phyloP scores from a whole-genome alignment of 2,888 invertebrate species.

The Gymnosoma rotundatum region DNA sequence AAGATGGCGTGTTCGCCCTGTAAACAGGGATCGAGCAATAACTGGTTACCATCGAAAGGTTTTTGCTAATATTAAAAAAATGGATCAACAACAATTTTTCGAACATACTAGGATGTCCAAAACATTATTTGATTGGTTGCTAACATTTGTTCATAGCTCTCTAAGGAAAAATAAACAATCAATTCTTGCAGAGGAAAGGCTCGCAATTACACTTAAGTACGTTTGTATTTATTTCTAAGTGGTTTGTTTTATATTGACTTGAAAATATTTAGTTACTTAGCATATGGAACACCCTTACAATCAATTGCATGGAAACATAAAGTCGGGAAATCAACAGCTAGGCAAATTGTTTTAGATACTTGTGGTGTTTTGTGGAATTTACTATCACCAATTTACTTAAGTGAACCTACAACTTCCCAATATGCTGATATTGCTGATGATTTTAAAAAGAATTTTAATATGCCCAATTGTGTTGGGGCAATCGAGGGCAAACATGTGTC shows the following conservation, averaged over 20 bases:
- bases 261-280: conserved; percentile 40
- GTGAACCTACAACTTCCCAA: conserved; percentile 33
- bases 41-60: conserved; percentile 39
- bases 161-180: conserved; percentile 30
- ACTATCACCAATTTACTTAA: conserved; percentile 39
- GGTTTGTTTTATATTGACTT: background rate
- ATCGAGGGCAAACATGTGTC: conserved; percentile 40
- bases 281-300: conserved; percentile 38
- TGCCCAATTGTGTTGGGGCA: conserved; percentile 59
- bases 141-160: conserved; percentile 23
- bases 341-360: conserved; percentile 39
- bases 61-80: conserved; percentile 34
- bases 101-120: conserved; percentile 48
- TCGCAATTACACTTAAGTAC: conserved; percentile 42
- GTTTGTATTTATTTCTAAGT: background rate
- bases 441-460: conserved; percentile 53
- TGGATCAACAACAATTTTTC: conserved; percentile 44
- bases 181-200: conserved; percentile 35
- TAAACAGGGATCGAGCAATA: conserved; percentile 23
- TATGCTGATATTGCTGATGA: conserved; percentile 56
- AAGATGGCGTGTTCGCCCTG: conserved; percentile 42
- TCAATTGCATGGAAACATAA: conserved; percentile 49
- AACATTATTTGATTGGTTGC: conserved; percentile 47
- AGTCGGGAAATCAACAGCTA: conserved; percentile 54
- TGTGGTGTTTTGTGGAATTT: conserved; percentile 36